phyloP scores from a whole-genome alignment of 2,113 vertebrate species.

The Eolophus roseicapilla region DNA sequence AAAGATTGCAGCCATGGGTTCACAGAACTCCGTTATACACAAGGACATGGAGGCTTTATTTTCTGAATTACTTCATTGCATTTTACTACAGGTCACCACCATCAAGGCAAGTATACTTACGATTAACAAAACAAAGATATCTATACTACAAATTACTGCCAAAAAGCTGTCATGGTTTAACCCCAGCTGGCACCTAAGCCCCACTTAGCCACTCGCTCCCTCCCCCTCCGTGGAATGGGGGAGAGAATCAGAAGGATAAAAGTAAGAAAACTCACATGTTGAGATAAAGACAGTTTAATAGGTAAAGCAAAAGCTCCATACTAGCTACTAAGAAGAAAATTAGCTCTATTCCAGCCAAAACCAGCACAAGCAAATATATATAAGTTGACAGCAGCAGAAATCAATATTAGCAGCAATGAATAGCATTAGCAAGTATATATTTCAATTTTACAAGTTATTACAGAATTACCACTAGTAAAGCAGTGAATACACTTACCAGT shows the following conservation, averaged over 20 bases:
- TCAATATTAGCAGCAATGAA: not conserved
- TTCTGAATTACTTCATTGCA: not conserved
- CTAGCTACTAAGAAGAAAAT: not conserved
- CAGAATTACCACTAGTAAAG: not conserved
- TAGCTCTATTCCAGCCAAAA: not conserved
- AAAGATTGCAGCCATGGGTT: not conserved
- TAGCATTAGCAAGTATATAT: not conserved
- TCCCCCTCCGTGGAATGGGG: not conserved
- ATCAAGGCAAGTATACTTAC: not conserved
- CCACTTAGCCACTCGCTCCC: not conserved
- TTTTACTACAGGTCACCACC: not conserved
- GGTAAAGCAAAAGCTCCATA: not conserved
- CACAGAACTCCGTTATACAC: rapidly evolving
- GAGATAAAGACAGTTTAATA: not conserved
- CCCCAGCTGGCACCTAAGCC: not conserved
- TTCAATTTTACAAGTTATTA: not conserved
- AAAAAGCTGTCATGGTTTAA: not conserved
- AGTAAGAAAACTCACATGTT: not conserved
- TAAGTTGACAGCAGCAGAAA: not conserved
- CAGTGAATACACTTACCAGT: not conserved
- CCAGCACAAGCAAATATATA: not conserved
- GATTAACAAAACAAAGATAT: not conserved
- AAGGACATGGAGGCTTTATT: not conserved
- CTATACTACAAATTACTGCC: not conserved
- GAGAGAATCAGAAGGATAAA: not conserved